These are phyloP conservation scores for Thalassophryne amazonica DNA, from an alignment of 2,797 vertebrate species.

Conservation along the genomic window DNA sequence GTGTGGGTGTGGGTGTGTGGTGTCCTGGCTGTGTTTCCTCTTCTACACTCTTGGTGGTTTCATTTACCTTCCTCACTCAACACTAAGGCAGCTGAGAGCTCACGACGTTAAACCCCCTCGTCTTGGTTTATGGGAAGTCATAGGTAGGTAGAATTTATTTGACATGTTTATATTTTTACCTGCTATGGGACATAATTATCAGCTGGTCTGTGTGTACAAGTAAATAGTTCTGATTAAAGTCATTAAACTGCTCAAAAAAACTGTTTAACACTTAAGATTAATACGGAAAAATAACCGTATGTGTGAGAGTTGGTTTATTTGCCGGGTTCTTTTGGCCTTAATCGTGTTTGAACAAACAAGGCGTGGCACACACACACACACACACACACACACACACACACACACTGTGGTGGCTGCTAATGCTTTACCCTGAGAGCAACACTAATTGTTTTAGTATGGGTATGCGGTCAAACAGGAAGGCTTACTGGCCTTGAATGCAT, in stretches of 20 bases:
- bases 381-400: too few species aligned
- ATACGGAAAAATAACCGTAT: too few species aligned
- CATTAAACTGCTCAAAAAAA: too few species aligned
- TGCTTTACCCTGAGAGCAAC: background rate
- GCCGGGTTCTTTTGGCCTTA: background rate
- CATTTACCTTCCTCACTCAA: background rate
- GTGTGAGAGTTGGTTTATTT: too few species aligned
- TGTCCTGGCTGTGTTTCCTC: too few species aligned
- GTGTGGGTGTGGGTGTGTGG: too few species aligned
- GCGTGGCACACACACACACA: too few species aligned
- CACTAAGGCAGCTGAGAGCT: background rate
- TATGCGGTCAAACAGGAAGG: background rate
- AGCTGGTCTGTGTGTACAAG: background rate
- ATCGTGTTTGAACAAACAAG: too few species aligned
- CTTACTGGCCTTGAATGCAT: background rate
- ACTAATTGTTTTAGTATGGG: constrained; percentile 17
- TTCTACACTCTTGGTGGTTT: background rate
- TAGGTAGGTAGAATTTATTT: constrained; percentile 2
- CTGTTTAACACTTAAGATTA: too few species aligned
- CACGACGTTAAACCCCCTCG: background rate
- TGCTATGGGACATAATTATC: too few species aligned
- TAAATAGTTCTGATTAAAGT: background rate
- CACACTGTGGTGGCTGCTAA: background rate
- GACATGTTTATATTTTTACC: background rate
- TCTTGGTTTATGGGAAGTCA: background rate